phyloP scores from a whole-genome alignment of 2,113 vertebrate genomes.

The Amblyopsis rosae region DNA sequence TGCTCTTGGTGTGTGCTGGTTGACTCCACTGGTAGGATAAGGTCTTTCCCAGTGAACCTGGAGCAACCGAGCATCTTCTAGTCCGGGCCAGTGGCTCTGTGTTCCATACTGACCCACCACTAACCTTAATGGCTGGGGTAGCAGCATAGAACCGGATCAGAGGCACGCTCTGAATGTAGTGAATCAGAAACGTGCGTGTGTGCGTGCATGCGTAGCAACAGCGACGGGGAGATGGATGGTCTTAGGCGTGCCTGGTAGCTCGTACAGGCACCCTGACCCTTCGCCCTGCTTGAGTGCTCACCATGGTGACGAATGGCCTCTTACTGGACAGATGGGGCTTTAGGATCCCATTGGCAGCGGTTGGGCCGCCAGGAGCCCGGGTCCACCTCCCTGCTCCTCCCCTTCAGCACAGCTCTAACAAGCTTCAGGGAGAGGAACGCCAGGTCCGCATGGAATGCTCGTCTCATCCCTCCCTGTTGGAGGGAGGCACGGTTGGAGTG shows the following conservation, averaged over 20 bases:
- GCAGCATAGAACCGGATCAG: not conserved
- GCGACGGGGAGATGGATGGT: slow-evolving; percentile 57
- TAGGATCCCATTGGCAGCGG: slow-evolving; percentile 30
- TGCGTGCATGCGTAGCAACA: slow-evolving; percentile 2
- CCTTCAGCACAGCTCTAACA: slow-evolving; percentile 39
- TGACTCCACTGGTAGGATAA: slow-evolving; percentile 16
- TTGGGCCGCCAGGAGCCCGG: slow-evolving; percentile 24
- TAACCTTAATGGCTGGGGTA: not conserved
- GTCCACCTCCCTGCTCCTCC: slow-evolving; percentile 4
- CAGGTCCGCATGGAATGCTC: slow-evolving; percentile 47
- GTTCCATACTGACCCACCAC: slow-evolving; percentile 8
- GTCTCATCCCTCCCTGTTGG: slow-evolving; percentile 33
- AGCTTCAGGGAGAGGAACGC: slow-evolving; percentile 44
- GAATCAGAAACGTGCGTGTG: not conserved
- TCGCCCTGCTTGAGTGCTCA: slow-evolving; percentile 45
- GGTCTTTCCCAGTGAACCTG: slow-evolving; percentile 46
- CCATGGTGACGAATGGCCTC: slow-evolving; percentile 50
- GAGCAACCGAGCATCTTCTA: slow-evolving; percentile 32
- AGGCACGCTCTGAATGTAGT: not conserved
- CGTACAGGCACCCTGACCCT: slow-evolving; percentile 34
- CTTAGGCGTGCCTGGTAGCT: slow-evolving; percentile 33
- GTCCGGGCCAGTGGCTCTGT: slow-evolving; percentile 14
- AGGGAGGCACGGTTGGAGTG: not conserved
- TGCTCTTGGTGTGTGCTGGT: slow-evolving; percentile 10
- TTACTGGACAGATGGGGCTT: slow-evolving; percentile 45